These are phyloP conservation scores for Drosophila quadrilineata DNA, from an alignment of 1,140 invertebrate species.

Conservation along the genomic window DNA sequence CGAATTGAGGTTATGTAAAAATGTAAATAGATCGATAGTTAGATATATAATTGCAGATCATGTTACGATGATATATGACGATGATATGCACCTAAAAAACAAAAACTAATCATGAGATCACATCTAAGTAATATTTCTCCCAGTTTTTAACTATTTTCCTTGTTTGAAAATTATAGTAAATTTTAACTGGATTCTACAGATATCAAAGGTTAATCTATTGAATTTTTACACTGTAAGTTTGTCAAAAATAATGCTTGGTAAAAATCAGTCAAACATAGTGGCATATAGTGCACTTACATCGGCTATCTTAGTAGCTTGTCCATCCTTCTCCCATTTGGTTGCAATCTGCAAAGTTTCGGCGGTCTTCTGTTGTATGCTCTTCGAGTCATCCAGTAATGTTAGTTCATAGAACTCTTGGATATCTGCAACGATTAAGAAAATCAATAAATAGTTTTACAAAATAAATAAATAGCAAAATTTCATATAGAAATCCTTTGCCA, in stretches of 20 bases:
- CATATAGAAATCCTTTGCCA: neutral
- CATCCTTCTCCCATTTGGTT: slow-evolving; percentile 93
- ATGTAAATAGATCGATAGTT: neutral
- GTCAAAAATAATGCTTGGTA: no score
- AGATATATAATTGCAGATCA: neutral
- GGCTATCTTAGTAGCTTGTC: slow-evolving; percentile 75
- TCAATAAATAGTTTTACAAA: slow-evolving; percentile 64
- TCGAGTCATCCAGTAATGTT: slow-evolving; percentile 96
- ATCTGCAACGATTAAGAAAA: slow-evolving; percentile 90
- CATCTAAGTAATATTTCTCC: no score
- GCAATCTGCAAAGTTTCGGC: slow-evolving; percentile 97
- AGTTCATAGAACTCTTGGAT: slow-evolving; percentile 99
- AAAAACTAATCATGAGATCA: no score
- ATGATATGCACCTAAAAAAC: neutral
- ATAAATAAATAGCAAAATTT: neutral
- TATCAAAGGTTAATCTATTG: no score
- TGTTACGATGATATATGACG: neutral
- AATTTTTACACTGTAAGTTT: no score
- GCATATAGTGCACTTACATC: slow-evolving; percentile 58
- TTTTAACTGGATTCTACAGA: no score
- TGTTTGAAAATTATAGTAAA: no score
- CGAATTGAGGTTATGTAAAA: slow-evolving; percentile 2
- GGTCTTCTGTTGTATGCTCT: slow-evolving; percentile 97
- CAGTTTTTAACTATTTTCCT: no score
- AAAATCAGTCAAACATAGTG: neutral